Base-by-base conservation (phyloP, 2,113 vertebrate species). In the Clarias macrocephalus region DNA sequence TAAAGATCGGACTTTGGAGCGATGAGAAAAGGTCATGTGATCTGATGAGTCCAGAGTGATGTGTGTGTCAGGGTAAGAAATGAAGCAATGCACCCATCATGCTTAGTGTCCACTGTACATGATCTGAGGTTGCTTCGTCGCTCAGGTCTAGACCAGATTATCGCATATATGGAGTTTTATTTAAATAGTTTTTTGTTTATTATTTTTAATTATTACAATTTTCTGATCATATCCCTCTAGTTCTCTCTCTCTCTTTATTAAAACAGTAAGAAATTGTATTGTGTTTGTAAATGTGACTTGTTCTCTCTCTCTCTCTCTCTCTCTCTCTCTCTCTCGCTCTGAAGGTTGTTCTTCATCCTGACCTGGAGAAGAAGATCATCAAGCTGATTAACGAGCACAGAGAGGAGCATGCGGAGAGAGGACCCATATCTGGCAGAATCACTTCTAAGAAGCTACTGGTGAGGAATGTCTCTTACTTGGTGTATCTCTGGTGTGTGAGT, bases 401-500 rank as follows among this genome's bases (percentile, higher is more conserved):
- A 90, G 95, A 94, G 30, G 96, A 98, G 92, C 94, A 94, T 92
- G 94, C 94, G 6, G 96, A 97, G 89, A 96, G 95, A 89, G 97
- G 96, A 80, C 93, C 96, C 1, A 95, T 99, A 93, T 99, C 98
- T 42, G 96, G 94, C 91, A 95, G 98, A 93, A 95, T 99, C 68
- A 99, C 98, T 77, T 95, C 93, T 90, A 99, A 99, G 92, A 99
- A 99, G 89, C 90, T 99, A 87, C 95, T 98, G 97, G 98, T 99
- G 90, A 91, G 85, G 52, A 18, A 18, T 12, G 11, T 10, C 12
- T 15, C 21, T 7, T 16, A 28, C 25, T 54, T 11, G 9, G 11
- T 9, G 48, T 70, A 15, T 70, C 66, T 12, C 63, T 13, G 5
- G 3, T 48, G 6, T 37, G 70, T 30, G 65, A 13, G 65, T 30